Conservation (phyloP, 2,797 vertebrate species). For the Prionace glauca region DNA sequence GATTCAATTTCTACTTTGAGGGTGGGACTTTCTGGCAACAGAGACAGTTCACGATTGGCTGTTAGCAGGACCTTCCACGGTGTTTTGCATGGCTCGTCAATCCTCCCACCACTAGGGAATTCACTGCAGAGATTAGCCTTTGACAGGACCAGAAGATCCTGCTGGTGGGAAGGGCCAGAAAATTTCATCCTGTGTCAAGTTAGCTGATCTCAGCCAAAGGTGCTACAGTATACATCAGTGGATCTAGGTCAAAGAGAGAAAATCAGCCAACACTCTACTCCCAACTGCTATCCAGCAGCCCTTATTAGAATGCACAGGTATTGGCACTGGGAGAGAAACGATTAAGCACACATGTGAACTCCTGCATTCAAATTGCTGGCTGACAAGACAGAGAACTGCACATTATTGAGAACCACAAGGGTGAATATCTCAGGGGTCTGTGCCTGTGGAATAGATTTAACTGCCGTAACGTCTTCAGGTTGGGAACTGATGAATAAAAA, state of each 20-base stretch:
- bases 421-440: background rate
- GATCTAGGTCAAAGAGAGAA: background rate
- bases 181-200: background rate
- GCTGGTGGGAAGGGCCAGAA: no score
- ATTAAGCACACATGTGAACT: background rate
- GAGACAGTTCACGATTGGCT: no score
- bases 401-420: background rate
- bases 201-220: background rate
- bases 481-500: background rate
- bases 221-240: background rate
- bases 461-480: background rate
- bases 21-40: no score
- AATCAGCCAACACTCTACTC: background rate
- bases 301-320: background rate
- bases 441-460: background rate
- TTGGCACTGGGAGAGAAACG: background rate
- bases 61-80: no score
- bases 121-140: no score
- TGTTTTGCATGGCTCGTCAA: no score
- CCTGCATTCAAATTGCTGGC: background rate
- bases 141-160: no score
- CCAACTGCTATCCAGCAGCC: background rate
- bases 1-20: background rate
- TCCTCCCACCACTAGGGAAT: no score
- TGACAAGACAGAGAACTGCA: background rate